Conservation (phyloP, 2,888 invertebrate species). For the Tortrix viridana region DNA sequence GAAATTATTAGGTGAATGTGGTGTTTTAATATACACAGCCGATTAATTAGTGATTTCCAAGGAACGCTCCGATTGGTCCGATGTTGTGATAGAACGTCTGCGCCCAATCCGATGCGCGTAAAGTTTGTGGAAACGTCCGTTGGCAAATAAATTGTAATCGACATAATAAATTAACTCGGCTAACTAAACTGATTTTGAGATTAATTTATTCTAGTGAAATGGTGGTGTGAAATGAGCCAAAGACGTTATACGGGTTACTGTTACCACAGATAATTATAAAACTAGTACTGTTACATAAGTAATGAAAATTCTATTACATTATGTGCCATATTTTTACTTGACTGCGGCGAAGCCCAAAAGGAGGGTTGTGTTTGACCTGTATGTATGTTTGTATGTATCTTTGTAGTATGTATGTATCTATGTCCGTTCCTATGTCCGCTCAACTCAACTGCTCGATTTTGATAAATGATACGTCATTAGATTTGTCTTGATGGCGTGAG, state of each 20-base stretch:
- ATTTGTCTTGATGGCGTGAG: too few relatives aligned
- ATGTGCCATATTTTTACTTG: too few relatives aligned
- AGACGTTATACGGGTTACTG: too few relatives aligned
- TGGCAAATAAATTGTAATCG: conserved; percentile 22
- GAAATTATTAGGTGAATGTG: conserved; percentile 36
- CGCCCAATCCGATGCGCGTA: conserved; percentile 21
- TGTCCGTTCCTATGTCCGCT: too few relatives aligned
- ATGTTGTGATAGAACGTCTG: conserved; percentile 34
- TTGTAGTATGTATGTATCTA: too few relatives aligned
- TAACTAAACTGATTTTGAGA: conserved; percentile 1
- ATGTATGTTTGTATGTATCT: too few relatives aligned
- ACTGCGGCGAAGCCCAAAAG: too few relatives aligned
- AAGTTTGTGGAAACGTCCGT: conserved; percentile 9
- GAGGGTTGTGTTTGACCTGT: too few relatives aligned
- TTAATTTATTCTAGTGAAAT: not conserved
- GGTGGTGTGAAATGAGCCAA: not conserved
- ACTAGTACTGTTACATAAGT: not conserved
- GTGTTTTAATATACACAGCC: conserved; percentile 36
- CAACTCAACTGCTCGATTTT: too few relatives aligned
- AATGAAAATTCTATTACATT: not conserved
- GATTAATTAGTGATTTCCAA: conserved; percentile 42
- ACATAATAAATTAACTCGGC: conserved; percentile 9
- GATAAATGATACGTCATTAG: too few relatives aligned
- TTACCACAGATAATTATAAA: too few relatives aligned
- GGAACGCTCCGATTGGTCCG: conserved; percentile 33